Evolutionary conservation across 2,888 invertebrate genomes (phyloP).

Genomic region (Plebejus melissa): DNA sequence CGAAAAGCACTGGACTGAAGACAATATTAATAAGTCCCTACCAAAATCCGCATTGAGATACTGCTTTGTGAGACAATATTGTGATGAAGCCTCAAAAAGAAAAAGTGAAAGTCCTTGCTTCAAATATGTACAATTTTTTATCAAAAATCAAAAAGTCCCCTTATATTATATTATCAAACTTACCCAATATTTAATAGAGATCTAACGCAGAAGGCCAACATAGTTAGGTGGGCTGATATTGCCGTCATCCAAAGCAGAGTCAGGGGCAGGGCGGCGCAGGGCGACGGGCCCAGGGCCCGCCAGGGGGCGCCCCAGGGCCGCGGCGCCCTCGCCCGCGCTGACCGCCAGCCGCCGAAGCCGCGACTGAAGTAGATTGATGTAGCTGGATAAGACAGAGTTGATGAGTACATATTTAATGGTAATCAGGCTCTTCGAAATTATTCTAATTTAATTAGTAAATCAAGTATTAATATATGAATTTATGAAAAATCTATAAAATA

Average conservation of each 20-base stretch:
- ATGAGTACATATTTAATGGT: neutral
- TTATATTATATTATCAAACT: conserved; percentile 34
- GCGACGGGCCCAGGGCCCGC: conserved; percentile 68
- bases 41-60: no score
- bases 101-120: no score
- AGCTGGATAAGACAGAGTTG: conserved; percentile 43
- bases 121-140: neutral
- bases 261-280: conserved; percentile 64
- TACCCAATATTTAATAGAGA: conserved; percentile 68
- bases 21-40: no score
- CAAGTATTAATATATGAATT: no score
- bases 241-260: conserved; percentile 63
- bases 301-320: conserved; percentile 64
- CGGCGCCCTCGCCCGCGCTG: conserved; percentile 54
- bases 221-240: conserved; percentile 57
- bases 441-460: no score
- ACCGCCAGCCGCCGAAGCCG: conserved; percentile 70
- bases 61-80: no score
- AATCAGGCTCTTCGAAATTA: no score
- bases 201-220: conserved; percentile 63
- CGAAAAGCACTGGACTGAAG: no score
- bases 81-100: no score
- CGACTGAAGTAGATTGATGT: conserved; percentile 71
- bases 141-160: neutral
- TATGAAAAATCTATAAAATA: no score